Evolutionary conservation across 2,797 vertebrate species (phyloP).

Genomic region (Gobio occitaniae): DNA sequence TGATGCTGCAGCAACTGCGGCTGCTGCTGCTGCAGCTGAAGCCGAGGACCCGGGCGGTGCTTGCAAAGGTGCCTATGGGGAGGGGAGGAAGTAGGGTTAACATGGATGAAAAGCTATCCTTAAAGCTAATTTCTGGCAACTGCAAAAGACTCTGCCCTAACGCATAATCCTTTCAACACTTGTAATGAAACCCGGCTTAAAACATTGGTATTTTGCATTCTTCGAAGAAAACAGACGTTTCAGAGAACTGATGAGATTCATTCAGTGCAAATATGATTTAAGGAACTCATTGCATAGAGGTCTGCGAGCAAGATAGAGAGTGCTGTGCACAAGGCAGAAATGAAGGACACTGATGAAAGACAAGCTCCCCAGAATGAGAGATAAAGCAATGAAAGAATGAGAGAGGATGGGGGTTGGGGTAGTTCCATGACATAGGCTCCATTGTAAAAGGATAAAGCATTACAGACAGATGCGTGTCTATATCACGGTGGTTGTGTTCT

Average conservation of each 20-base stretch:
- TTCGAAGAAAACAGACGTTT: background rate
- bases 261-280: constrained; percentile 2
- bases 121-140: background rate
- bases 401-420: constrained; percentile 38
- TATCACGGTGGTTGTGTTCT: constrained; percentile 7
- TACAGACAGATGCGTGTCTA: constrained; percentile 43
- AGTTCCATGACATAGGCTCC: constrained; percentile 50
- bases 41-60: constrained; percentile 83
- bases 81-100: constrained; percentile 5
- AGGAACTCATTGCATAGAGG: constrained; percentile 17
- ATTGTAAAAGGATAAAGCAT: constrained; percentile 54
- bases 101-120: background rate
- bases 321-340: constrained; percentile 30
- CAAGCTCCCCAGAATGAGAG: constrained; percentile 48
- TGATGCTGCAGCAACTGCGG: constrained; percentile 79
- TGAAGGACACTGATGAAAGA: constrained; percentile 62
- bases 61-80: constrained; percentile 84
- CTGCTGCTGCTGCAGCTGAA: constrained; percentile 76
- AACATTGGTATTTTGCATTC: background rate
- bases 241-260: background rate
- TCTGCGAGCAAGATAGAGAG: background rate
- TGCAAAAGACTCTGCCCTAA: background rate
- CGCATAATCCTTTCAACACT: background rate
- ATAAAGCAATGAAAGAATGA: constrained; percentile 43
- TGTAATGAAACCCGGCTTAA: background rate